phyloP scores from a whole-genome alignment of 2,113 vertebrate genomes.

The Ceyx margarethae region DNA sequence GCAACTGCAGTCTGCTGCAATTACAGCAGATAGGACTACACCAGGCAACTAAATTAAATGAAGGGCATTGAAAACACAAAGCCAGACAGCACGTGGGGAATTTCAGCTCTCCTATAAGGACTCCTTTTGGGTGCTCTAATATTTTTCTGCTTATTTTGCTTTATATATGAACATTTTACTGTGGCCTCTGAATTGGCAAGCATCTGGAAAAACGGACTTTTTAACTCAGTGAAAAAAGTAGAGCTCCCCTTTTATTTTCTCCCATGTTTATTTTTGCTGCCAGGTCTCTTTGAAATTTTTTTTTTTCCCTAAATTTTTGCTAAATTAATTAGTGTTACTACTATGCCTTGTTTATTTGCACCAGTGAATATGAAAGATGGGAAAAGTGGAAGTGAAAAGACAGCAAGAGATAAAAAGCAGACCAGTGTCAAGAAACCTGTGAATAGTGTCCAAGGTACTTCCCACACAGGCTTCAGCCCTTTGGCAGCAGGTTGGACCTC shows the following conservation, averaged over 20 bases:
- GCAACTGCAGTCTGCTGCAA: slow-evolving; percentile 48
- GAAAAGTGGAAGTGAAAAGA: neutral
- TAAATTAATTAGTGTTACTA: neutral
- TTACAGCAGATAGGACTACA: slow-evolving; percentile 47
- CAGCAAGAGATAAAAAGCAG: neutral
- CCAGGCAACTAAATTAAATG: slow-evolving; percentile 16
- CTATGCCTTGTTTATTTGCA: neutral
- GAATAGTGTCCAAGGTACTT: neutral
- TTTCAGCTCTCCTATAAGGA: slow-evolving; percentile 28
- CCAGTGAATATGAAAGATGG: neutral
- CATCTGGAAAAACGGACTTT: neutral
- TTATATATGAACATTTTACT: neutral
- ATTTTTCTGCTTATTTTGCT: neutral
- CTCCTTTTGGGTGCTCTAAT: neutral
- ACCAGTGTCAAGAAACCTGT: neutral
- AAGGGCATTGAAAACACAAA: neutral
- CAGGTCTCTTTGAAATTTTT: slow-evolving; percentile 4
- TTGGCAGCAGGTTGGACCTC: neutral
- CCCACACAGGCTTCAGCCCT: neutral
- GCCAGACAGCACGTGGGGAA: slow-evolving; percentile 40
- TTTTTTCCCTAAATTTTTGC: neutral
- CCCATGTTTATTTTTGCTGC: neutral
- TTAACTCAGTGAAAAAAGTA: neutral
- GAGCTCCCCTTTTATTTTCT: neutral
- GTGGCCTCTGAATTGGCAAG: neutral